Conservation (phyloP, 2,888 invertebrate genomes). For the Macroteleia sp. region DNA sequence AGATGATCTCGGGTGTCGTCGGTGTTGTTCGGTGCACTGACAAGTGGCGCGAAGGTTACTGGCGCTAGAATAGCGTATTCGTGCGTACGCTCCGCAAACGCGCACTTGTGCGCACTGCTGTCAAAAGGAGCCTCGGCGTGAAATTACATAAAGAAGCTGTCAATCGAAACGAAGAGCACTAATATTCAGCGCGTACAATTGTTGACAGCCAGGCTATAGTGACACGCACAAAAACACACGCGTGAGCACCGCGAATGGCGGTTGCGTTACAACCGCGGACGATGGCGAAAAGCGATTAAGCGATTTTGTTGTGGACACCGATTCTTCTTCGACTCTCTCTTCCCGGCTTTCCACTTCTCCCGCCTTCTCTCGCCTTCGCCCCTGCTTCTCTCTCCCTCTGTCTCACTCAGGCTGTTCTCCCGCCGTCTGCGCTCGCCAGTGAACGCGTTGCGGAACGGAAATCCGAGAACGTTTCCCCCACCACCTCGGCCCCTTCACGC, state of each 20-base stretch:
- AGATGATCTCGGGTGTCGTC: constrained; percentile 40
- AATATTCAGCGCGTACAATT: constrained; percentile 5
- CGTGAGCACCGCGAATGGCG: constrained; percentile 72
- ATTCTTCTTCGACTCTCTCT: constrained; percentile 79
- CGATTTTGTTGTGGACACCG: constrained; percentile 84
- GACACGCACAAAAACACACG: constrained; percentile 62
- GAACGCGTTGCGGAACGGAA: constrained; percentile 77
- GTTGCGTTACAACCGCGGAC: constrained; percentile 69
- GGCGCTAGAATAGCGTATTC: constrained; percentile 16
- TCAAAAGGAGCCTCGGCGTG: constrained; percentile 18
- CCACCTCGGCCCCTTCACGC: constrained; percentile 52
- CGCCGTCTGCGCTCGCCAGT: constrained; percentile 76
- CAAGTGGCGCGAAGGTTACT: constrained; percentile 51
- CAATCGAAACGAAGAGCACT: constrained; percentile 10
- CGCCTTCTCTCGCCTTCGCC: constrained; percentile 76
- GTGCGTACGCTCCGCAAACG: constrained; percentile 7
- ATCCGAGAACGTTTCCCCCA: constrained; percentile 70
- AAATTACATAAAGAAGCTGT: constrained; percentile 54
- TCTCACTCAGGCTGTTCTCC: constrained; percentile 65
- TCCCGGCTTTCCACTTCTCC: constrained; percentile 81
- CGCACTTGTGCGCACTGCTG: constrained; percentile 35
- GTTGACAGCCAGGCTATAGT: constrained; percentile 11
- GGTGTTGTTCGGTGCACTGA: constrained; percentile 43
- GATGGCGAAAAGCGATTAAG: constrained; percentile 84
- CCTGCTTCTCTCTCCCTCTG: constrained; percentile 54